Evolutionary conservation across 2,888 invertebrate species (phyloP).

Genomic region (Agonopterix arenella): DNA sequence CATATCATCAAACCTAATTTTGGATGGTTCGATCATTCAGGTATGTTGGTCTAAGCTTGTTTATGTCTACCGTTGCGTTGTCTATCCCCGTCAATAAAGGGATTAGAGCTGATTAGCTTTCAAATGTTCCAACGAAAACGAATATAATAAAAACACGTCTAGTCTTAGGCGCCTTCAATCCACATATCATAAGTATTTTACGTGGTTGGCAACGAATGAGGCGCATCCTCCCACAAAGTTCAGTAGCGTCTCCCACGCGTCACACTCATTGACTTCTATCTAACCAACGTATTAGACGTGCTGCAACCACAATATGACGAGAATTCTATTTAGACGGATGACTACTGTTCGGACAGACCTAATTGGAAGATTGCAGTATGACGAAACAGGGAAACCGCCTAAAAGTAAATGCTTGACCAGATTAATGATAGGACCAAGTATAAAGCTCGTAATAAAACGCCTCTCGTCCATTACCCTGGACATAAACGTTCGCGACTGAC

Average conservation of each 20-base stretch:
- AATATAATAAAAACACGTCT: background rate
- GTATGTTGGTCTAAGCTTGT: too few relatives aligned
- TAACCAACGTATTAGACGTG: slow-evolving; percentile 33
- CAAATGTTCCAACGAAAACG: too few relatives aligned
- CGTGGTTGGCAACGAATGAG: slow-evolving; percentile 53
- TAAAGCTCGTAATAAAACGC: slow-evolving; percentile 3
- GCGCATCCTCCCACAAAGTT: slow-evolving; percentile 65
- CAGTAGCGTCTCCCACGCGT: slow-evolving; percentile 52
- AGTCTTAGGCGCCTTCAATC: background rate
- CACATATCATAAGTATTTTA: background rate
- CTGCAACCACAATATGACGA: slow-evolving; percentile 44
- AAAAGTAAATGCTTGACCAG: background rate
- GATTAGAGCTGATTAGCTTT: too few relatives aligned
- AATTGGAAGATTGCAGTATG: slow-evolving; percentile 22
- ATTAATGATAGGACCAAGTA: background rate
- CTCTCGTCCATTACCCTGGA: slow-evolving; percentile 22
- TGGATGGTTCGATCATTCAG: too few relatives aligned
- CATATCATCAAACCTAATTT: too few relatives aligned
- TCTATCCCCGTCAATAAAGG: too few relatives aligned
- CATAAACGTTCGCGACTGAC: slow-evolving; percentile 34
- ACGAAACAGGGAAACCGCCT: background rate
- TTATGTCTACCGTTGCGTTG: too few relatives aligned
- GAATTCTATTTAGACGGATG: slow-evolving; percentile 45
- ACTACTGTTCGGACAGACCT: slow-evolving; percentile 23
- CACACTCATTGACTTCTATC: slow-evolving; percentile 51